Conservation (phyloP, 2,113 vertebrate species). For the Donacobius atricapilla region DNA sequence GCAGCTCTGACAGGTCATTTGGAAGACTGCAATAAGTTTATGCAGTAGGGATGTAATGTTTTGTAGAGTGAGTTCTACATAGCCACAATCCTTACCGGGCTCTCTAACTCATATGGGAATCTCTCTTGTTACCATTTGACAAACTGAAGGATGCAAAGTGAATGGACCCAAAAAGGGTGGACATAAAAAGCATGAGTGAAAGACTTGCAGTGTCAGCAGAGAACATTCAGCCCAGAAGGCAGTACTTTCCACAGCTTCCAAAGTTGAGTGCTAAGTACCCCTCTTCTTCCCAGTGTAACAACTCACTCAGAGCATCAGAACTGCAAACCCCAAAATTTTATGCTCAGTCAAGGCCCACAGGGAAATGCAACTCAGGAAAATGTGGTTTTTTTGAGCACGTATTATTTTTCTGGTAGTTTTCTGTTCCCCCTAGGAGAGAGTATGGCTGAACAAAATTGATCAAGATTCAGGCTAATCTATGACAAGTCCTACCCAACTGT, state of each 20-base stretch:
- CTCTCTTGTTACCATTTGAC: not conserved
- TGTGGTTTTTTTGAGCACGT: rapidly evolving
- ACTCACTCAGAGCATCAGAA: not conserved
- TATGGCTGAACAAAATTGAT: not conserved
- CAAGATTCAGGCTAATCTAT: not conserved
- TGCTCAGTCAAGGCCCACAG: not conserved
- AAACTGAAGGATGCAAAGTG: not conserved
- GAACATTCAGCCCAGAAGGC: not conserved
- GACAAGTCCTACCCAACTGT: not conserved
- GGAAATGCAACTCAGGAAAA: not conserved
- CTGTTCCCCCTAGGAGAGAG: not conserved
- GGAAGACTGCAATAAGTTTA: not conserved
- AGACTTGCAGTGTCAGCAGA: not conserved
- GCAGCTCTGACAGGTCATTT: not conserved
- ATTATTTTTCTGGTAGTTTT: not conserved
- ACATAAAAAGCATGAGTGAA: not conserved
- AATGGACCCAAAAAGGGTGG: not conserved
- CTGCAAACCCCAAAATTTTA: not conserved
- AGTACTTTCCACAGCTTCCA: rapidly evolving
- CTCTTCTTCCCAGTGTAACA: not conserved
- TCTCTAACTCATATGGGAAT: not conserved
- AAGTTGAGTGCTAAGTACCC: not conserved
- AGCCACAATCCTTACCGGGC: not conserved
- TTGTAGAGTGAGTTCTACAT: not conserved
- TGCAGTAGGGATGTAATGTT: not conserved